Evolutionary conservation across 2,113 vertebrate genomes (phyloP).

Genomic region (Dendropsophus ebraccatus): DNA sequence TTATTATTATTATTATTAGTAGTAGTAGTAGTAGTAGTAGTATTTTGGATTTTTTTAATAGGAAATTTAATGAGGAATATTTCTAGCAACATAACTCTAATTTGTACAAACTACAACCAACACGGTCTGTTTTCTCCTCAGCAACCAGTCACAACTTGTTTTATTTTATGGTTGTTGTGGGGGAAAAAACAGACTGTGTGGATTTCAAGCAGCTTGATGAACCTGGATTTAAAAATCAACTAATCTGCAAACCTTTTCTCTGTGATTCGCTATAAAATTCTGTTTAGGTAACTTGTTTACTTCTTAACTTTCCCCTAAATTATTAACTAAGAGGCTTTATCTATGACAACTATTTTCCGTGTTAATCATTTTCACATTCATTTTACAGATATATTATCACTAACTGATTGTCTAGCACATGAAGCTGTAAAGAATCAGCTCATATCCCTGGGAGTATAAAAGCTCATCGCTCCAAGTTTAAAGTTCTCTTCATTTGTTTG

Average conservation of each 20-base stretch:
- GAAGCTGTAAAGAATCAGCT: not conserved
- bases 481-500: constrained; percentile 41
- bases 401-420: constrained; percentile 30
- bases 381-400: constrained; percentile 51
- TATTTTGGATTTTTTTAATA: too few species aligned
- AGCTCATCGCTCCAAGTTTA: not conserved
- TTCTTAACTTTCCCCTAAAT: not conserved
- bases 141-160: too few species aligned
- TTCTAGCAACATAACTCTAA: too few species aligned
- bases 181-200: too few species aligned
- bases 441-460: constrained; percentile 29
- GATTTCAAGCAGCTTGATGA: too few species aligned
- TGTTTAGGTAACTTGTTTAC: not conserved
- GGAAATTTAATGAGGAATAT: too few species aligned
- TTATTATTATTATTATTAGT: too few species aligned
- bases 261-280: not conserved
- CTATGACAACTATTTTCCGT: not conserved
- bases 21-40: too few species aligned
- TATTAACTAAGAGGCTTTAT: constrained; percentile 20
- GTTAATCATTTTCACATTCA: constrained; percentile 42
- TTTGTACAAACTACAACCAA: too few species aligned
- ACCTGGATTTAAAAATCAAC: too few species aligned
- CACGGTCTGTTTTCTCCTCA: too few species aligned
- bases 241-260: not conserved
- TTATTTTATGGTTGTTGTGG: too few species aligned